A percentile compares a stretch with the other conserved stretches of the same genome.
Conservation (phyloP, 2,113 vertebrate species). For the Spheniscus mendiculus region DNA sequence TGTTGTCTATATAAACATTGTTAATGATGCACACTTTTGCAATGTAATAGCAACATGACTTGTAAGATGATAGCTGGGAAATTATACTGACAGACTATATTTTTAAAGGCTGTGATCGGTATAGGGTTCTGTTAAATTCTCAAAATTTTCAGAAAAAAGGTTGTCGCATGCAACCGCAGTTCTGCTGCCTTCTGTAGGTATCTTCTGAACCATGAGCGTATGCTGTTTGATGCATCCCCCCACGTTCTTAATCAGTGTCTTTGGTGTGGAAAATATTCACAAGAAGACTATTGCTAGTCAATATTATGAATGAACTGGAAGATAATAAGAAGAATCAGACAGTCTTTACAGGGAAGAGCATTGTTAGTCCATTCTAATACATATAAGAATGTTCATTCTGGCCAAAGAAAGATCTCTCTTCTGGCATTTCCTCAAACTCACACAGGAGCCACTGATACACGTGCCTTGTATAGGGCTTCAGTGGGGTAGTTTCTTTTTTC, state of each 20-base stretch:
- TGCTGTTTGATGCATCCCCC: not conserved
- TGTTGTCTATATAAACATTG: not conserved
- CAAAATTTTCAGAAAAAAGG: not conserved
- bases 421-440: not conserved
- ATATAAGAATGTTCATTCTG: not conserved
- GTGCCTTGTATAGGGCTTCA: not conserved
- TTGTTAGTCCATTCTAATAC: not conserved
- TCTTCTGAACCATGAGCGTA: not conserved
- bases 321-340: not conserved
- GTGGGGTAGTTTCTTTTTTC: not conserved
- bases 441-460: fast-evolving
- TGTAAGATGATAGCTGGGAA: not conserved
- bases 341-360: not conserved
- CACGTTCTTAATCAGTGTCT: not conserved
- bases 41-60: not conserved
- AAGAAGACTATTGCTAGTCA: not conserved
- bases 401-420: not conserved
- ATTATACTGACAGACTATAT: not conserved
- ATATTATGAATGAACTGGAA: not conserved
- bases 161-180: not conserved
- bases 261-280: not conserved
- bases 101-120: not conserved
- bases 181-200: not conserved
- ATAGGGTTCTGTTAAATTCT: not conserved
- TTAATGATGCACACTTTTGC: not conserved